Evolutionary conservation across 2,113 vertebrate genomes (phyloP).

Genomic region (Planiliza haematocheilus): DNA sequence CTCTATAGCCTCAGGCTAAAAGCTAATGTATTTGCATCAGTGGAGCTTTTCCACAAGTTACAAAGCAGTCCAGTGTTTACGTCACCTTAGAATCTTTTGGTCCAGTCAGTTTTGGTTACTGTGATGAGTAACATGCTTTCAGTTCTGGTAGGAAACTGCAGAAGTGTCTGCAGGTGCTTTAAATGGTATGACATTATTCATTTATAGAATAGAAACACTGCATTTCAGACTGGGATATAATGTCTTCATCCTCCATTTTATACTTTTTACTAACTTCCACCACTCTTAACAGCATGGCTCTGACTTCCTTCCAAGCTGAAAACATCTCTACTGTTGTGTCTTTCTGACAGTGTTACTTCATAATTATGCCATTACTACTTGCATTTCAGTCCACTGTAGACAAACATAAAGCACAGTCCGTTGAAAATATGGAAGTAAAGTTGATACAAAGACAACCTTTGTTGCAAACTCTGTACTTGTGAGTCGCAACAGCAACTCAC

Average conservation of each 20-base stretch:
- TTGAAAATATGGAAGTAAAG: slow-evolving; percentile 13
- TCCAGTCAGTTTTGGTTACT: slow-evolving; percentile 10
- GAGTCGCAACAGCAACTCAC: too few relatives aligned
- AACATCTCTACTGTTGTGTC: too few relatives aligned
- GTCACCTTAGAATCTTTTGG: slow-evolving; percentile 18
- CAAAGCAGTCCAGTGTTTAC: slow-evolving; percentile 29
- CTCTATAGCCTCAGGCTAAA: slow-evolving; percentile 35
- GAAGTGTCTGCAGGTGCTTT: slow-evolving; percentile 10
- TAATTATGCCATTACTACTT: neutral
- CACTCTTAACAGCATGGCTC: slow-evolving; percentile 1
- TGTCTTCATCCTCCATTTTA: too few relatives aligned
- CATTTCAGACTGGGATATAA: neutral
- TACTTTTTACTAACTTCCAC: too few relatives aligned
- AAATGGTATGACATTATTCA: neutral
- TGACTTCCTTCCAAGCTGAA: neutral
- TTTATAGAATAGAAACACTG: too few relatives aligned
- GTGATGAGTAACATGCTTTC: slow-evolving; percentile 24
- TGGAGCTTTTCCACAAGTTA: slow-evolving; percentile 44
- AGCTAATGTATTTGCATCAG: slow-evolving; percentile 25
- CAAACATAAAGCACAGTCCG: neutral
- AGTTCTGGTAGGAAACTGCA: slow-evolving; percentile 3
- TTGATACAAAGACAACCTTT: neutral
- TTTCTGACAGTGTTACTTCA: neutral
- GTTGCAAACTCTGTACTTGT: slow-evolving; percentile 24
- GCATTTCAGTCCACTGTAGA: neutral